Evolutionary conservation across 2,888 invertebrate species (phyloP).

Genomic region (Trissolcus brochymenae): DNA sequence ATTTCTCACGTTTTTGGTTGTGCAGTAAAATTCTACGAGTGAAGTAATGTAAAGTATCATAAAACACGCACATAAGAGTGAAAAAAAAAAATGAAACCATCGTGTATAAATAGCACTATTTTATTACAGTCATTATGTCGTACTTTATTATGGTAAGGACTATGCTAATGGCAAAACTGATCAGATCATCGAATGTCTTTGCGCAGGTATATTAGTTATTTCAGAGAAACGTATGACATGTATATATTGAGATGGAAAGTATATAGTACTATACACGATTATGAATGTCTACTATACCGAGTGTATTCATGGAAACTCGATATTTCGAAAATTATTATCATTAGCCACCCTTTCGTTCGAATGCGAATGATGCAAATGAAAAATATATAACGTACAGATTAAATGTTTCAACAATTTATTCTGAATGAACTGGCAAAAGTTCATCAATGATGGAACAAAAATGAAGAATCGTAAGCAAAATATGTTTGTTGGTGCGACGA

Average conservation of each 20-base stretch:
- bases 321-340: too few relatives aligned
- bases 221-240: conserved; percentile 42
- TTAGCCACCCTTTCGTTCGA: too few relatives aligned
- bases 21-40: too few relatives aligned
- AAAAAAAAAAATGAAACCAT: too few relatives aligned
- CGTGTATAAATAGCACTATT: conserved; percentile 46
- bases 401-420: background rate
- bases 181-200: conserved; percentile 26
- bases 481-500: conserved; percentile 56
- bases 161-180: conserved; percentile 52
- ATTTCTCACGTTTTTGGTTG: too few relatives aligned
- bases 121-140: conserved; percentile 41
- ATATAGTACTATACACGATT: conserved; percentile 29
- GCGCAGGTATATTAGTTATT: conserved; percentile 1
- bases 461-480: conserved; percentile 19
- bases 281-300: conserved; percentile 7
- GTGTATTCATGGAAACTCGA: too few relatives aligned
- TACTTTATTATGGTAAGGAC: conserved; percentile 46
- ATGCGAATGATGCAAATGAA: background rate
- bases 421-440: too few relatives aligned
- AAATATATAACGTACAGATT: background rate
- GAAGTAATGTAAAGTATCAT: too few relatives aligned
- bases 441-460: too few relatives aligned
- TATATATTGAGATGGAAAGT: conserved; percentile 43
- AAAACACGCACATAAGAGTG: too few relatives aligned